phyloP scores from a whole-genome alignment of 2,888 invertebrate genomes.

The Ypsolopha sequella region DNA sequence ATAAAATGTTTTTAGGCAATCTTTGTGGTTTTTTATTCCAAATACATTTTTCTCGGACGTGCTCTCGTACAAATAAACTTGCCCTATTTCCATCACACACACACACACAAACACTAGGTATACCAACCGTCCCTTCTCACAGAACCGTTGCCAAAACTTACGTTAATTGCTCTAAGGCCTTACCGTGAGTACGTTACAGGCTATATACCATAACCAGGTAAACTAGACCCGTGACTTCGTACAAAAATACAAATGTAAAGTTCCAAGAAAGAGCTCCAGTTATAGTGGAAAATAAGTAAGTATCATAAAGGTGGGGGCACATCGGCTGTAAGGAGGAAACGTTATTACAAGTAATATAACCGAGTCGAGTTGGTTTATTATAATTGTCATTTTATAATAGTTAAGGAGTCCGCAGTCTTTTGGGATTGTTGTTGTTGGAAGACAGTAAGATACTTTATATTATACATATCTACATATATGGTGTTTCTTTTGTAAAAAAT shows the following conservation, averaged over 20 bases:
- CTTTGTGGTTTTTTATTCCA: too few species aligned
- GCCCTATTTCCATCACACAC: neutral
- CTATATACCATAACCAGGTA: neutral
- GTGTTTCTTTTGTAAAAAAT: neutral
- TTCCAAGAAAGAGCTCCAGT: neutral
- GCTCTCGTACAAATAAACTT: too few species aligned
- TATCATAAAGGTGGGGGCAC: slow-evolving; percentile 3
- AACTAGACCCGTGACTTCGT: neutral
- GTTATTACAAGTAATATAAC: slow-evolving; percentile 10
- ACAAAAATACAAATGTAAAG: neutral
- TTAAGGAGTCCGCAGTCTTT: neutral
- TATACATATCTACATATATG: too few species aligned
- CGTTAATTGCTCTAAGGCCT: slow-evolving; percentile 25
- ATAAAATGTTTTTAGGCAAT: too few species aligned
- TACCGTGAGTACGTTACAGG: slow-evolving; percentile 13
- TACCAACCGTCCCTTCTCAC: slow-evolving; percentile 20
- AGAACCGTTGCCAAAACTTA: slow-evolving; percentile 21
- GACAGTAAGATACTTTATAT: too few species aligned
- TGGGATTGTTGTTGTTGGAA: too few species aligned
- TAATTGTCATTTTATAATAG: slow-evolving; percentile 11
- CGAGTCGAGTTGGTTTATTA: slow-evolving; percentile 17
- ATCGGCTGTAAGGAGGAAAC: slow-evolving; percentile 7
- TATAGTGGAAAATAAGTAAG: neutral
- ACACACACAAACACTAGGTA: slow-evolving; percentile 12
- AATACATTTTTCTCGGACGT: too few species aligned